A percentile compares a stretch with the other conserved stretches of the same genome.
These are phyloP conservation scores for Capitulum mitella DNA, from an alignment of 2,888 invertebrate genomes.

Conservation along the genomic window DNA sequence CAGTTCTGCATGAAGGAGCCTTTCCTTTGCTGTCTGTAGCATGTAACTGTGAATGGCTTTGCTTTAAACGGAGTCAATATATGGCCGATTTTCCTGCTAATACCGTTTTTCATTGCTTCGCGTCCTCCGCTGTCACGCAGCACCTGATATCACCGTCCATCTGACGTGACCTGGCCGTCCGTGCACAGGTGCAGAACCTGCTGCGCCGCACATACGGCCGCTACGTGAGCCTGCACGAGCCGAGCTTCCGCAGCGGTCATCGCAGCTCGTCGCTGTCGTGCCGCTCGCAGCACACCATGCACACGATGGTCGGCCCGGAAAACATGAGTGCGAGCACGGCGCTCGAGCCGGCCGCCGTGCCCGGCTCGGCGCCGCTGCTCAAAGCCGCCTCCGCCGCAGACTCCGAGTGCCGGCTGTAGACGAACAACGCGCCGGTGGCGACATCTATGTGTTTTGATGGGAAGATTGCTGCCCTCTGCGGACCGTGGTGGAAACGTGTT, in stretches of 20 bases:
- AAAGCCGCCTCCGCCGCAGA: neutral
- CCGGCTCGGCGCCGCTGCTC: neutral
- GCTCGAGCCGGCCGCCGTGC: neutral
- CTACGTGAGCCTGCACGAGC: neutral
- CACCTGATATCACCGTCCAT: no score
- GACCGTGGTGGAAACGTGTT: no score
- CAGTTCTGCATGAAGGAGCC: no score
- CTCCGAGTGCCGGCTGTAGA: neutral
- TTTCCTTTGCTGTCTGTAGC: no score
- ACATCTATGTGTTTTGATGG: no score
- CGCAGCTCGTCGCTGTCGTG: neutral
- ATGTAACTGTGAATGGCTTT: no score
- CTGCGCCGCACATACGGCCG: neutral
- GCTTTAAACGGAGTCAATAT: no score
- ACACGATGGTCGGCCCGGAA: neutral
- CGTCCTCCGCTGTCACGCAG: no score
- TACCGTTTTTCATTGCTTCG: no score
- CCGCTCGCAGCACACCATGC: constrained; percentile 12
- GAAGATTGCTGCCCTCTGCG: no score
- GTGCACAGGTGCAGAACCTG: neutral
- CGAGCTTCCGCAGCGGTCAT: neutral
- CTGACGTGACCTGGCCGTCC: no score
- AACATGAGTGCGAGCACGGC: neutral
- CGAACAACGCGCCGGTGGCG: neutral
- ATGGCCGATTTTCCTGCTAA: no score